Conservation (phyloP, 2,113 vertebrate genomes). For the Coryphaenoides rupestris region DNA sequence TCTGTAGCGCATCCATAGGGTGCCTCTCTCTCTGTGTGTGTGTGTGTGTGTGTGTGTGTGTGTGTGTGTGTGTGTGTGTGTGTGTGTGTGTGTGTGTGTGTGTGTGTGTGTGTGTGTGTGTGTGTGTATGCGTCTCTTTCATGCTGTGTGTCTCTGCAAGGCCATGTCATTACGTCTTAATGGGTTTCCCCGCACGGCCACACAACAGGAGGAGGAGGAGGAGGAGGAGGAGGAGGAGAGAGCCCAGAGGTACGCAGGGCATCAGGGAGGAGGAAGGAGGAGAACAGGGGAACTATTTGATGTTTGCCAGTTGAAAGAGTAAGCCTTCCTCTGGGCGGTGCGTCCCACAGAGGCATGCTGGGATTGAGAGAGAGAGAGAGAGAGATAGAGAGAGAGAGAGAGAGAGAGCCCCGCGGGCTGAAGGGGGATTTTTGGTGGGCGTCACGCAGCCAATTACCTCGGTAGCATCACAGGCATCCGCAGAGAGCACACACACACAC, state of each 20-base stretch:
- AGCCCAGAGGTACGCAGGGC: constrained; percentile 27
- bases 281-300: constrained; percentile 67
- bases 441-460: constrained; percentile 75
- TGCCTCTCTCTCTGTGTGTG: too few species aligned
- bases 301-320: constrained; percentile 70
- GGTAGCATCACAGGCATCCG: constrained; percentile 59
- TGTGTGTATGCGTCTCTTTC: neutral
- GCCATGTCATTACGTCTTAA: constrained; percentile 53
- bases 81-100: too few species aligned
- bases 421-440: constrained; percentile 71
- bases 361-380: constrained; percentile 70
- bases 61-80: neutral
- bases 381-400: too few species aligned
- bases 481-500: constrained; percentile 39
- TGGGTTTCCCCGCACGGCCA: constrained; percentile 49
- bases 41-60: too few species aligned
- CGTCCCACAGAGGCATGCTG: constrained; percentile 63
- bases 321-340: constrained; percentile 68
- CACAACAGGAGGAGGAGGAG: constrained; percentile 11
- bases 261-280: constrained; percentile 35
- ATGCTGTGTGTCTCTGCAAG: neutral
- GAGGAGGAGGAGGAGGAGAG: constrained; percentile 28
- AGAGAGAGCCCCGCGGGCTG: too few species aligned
- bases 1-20: too few species aligned
- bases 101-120: neutral